Percentiles rank a stretch among this genome's conserved stretches.
These are phyloP conservation scores for Trogon melanurus DNA, from an alignment of 2,113 vertebrate species.

Conservation along the genomic window DNA sequence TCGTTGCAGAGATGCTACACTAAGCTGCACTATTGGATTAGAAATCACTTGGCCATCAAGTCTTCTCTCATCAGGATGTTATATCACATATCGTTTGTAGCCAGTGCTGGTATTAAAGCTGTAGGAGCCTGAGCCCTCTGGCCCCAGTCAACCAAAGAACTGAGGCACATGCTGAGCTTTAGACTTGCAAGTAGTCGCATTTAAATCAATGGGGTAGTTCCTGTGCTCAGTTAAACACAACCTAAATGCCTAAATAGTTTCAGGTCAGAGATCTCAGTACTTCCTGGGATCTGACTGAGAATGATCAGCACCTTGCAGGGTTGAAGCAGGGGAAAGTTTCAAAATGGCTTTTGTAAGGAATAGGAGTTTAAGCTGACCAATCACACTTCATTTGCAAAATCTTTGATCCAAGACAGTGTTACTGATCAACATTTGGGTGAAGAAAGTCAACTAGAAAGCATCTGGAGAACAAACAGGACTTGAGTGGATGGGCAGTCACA, in stretches of 20 bases:
- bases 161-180: slow-evolving; percentile 31
- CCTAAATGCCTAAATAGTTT: neutral
- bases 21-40: neutral
- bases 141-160: neutral
- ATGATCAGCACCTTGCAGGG: neutral
- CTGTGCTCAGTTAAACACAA: neutral
- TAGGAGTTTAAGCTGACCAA: neutral
- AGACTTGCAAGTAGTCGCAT: neutral
- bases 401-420: neutral
- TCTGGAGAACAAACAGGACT: neutral
- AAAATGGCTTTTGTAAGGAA: neutral
- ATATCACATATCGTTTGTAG: neutral
- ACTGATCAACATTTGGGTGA: neutral
- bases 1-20: neutral
- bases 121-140: slow-evolving; percentile 15
- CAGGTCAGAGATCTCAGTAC: neutral
- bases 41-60: neutral
- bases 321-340: neutral
- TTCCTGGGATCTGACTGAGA: neutral
- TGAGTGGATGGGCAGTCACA: neutral
- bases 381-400: neutral
- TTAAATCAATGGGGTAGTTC: neutral
- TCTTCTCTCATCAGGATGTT: neutral
- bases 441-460: neutral
- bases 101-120: neutral